Evolutionary conservation across 2,888 invertebrate genomes (phyloP), one percentile per base, ranked within the genome.

Genomic region (Morpho achilles): DNA sequence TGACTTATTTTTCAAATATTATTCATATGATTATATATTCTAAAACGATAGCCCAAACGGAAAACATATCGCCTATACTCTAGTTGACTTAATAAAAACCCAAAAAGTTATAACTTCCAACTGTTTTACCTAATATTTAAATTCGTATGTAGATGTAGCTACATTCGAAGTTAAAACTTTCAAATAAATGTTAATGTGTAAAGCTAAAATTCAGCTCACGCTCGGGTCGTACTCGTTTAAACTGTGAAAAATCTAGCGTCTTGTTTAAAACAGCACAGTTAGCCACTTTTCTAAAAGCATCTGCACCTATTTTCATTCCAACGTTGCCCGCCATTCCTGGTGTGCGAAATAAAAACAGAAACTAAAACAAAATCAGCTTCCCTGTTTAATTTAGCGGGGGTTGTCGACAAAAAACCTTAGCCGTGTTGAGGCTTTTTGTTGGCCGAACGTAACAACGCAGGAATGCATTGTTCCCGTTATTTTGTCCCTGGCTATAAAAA

Each of bases 381-480:
- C 80, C 79, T 84, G 86, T 88, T 87, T 87, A 87, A 89, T 88
- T 89, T 89, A 84, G 86, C 86, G 80, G 78, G 80, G 81, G 80
- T 74, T 79, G 82, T 81, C 76, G 77, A 80, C 86, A 87, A 88
- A 87, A 87, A 88, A 80, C 79, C 79, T 75, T 77, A 75, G 80
- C 74, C 76, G 76, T 72, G 81, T 76, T 79, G 76, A 77, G 76
- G 75, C 77, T 84, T 87, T 88, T 87, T 87, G 84, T 83, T 81
- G 81, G 76, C 79, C 80, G 74, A 77, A 82, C 81, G 79, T 81
- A 80, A 84, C 84, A 79, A 77, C 77, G 74, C 71, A 71, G 84
- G 84, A 85, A 88, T 87, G 87, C 86, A 87, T 87, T 88, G 87
- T 89, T 78, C 79, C 79, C 79, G 81, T 80, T 83, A 81, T 74